Evolutionary conservation across 2,797 vertebrate genomes (phyloP).

Genomic region (Takifugu rubripes): DNA sequence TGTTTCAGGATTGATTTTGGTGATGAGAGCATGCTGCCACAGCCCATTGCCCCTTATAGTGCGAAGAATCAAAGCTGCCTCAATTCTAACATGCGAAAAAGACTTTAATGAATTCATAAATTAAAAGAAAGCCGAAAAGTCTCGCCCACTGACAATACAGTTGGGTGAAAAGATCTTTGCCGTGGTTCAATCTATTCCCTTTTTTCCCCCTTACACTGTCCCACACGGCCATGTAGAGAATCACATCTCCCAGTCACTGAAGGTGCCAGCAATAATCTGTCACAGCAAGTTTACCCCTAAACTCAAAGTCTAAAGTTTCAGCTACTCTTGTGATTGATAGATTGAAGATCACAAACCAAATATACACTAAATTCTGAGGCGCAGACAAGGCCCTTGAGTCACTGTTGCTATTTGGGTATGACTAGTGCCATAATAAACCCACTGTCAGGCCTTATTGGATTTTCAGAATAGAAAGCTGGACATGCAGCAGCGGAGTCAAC

Average conservation of each 20-base stretch:
- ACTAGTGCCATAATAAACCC: not conserved
- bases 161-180: constrained; percentile 12
- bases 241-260: not conserved
- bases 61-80: not conserved
- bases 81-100: not conserved
- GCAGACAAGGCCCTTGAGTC: constrained; percentile 12
- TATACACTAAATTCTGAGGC: not conserved
- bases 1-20: constrained; percentile 15
- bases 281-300: not conserved
- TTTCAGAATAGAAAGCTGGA: constrained; percentile 2
- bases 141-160: not conserved
- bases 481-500: not conserved
- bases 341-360: not conserved
- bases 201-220: constrained; percentile 6
- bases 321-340: constrained; percentile 8
- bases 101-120: constrained; percentile 23
- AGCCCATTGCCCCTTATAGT: constrained; percentile 7
- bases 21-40: constrained; percentile 7
- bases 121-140: constrained; percentile 13
- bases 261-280: not conserved
- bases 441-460: not conserved
- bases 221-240: constrained; percentile 1
- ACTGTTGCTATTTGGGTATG: constrained; percentile 13
- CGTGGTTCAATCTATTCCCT: not conserved
- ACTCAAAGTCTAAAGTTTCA: not conserved